Base-by-base conservation (phyloP, 2,888 invertebrate species). In the Xanthorhoe spadicearia region DNA sequence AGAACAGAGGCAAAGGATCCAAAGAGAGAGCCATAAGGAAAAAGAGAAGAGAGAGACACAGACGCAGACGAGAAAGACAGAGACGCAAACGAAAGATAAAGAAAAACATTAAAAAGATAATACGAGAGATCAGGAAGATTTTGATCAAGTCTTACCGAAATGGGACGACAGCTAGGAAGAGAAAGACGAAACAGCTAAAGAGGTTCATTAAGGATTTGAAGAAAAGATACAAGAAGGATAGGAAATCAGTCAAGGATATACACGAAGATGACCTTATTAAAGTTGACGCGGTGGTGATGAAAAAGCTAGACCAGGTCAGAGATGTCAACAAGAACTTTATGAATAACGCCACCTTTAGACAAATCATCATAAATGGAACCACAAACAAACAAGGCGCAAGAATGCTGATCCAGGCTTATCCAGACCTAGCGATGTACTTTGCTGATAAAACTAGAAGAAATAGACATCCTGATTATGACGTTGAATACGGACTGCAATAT, bases 121-220 rank as follows among this genome's bases (percentile, higher is more conserved):
- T 87, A 4, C 78, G 64, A 53, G 86, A 88, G 72, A 88, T 92
- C 4, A 77, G 70, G 28, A 87, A 79, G 65, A 83, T 91, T 54
- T 63, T 92, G 19, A 81, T 81, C 51, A 85, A 73, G 48, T 70
- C 81, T 0, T 88, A 83, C 57, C 86, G 77, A 53, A 90, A 92
- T 62, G 85, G 83, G 4, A 86, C 90, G 4, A 69, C 71, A 1
- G 72, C 76, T 1, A 80, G 85, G 6, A 87, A 85, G 74, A 85
- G 60, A 61, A 90, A 86, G 75, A 90, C 91, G 0, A 88, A 79
- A 23, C 80, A 87, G 50, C 68, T 92, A 46, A 90, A 91, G 76
- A 86, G 78, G 49, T 92, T 87, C 50, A 79, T 92, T 18, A 83
- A 84, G 55, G 70, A 77, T 2, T 70, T 92, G 72, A 92, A 91